These are phyloP conservation scores for Sarcophaga subvicina DNA, from an alignment of 2,888 invertebrate species.

Conservation along the genomic window DNA sequence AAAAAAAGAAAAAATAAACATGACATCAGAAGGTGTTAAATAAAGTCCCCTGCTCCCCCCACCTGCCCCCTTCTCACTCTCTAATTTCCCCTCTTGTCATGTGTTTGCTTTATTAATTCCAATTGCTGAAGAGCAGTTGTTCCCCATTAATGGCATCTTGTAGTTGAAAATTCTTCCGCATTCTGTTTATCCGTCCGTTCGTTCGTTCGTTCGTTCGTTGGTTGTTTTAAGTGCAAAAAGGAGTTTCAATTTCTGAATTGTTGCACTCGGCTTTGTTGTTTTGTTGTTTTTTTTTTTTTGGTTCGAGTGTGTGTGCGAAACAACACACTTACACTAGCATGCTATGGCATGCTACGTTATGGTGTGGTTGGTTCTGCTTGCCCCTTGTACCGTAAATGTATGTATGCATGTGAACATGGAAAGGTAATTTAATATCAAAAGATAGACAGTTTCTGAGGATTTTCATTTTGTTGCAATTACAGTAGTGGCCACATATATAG, in stretches of 20 bases:
- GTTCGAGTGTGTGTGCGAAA: background rate
- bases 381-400: background rate
- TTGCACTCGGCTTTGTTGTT: background rate
- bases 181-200: no score
- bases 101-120: background rate
- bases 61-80: background rate
- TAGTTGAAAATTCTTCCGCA: background rate
- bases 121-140: background rate
- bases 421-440: background rate
- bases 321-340: background rate
- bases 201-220: background rate
- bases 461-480: background rate
- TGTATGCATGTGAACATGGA: background rate
- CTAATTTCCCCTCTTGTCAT: background rate
- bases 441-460: background rate
- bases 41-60: background rate
- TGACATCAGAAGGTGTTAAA: background rate
- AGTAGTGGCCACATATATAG: background rate
- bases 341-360: no score
- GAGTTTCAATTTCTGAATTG: slow-evolving; percentile 10
- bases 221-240: slow-evolving; percentile 12
- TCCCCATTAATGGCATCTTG: background rate
- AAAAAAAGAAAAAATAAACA: slow-evolving; percentile 3
- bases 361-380: no score
- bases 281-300: background rate